Evolutionary conservation across 92 coral and sea anemone species (phyloP), one percentile per base, ranked within the genome.

Genomic region (Ricordea florida): DNA sequence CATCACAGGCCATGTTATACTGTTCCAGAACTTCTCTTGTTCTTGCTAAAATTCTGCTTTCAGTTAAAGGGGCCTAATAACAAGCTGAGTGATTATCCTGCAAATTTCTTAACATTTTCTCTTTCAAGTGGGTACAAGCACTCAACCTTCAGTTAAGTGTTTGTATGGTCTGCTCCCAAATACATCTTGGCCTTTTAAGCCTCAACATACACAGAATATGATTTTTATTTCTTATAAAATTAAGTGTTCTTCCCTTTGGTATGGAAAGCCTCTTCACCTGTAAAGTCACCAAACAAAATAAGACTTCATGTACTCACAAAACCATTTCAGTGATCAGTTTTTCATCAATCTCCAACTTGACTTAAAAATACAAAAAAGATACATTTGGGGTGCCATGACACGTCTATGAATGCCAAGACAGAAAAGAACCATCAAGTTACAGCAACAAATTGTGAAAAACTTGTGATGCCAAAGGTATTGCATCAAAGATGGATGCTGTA

Each of bases 1-100:
- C 98, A 83, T 94, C 98, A 85, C 98, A 94, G 25, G 98, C 91
- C 98, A 94, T 94, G 67, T 94, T 94, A 61, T 88, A 94, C 69
- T 94, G 94, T 53, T 92, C 90, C 66, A 94, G 72, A 13, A 92
- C 98, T 53, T 71, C 23, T 62, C 93, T 88, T 78, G 97, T 92
- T 86, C 98, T 92, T 78, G 89, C 86, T 74, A 94, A 62, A 80
- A 94, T 86, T 50, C 98, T 94, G 41, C 35, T 14, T 11, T 25
- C 7, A 29, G 66, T 94, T 62, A 94, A 94, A 89, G 85, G 45
- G 20, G 32, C 28, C 15, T 23, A 49, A 70, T 41, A 66, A 3
- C n/a, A n/a, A n/a, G n/a, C n/a, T n/a, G n/a, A n/a, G n/a, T n/a
- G n/a, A n/a, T n/a, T n/a, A n/a, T n/a, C n/a, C n/a, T n/a, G n/a